phyloP scores from a whole-genome alignment of 2,888 invertebrate genomes.

The Subacronicta megacephala region DNA sequence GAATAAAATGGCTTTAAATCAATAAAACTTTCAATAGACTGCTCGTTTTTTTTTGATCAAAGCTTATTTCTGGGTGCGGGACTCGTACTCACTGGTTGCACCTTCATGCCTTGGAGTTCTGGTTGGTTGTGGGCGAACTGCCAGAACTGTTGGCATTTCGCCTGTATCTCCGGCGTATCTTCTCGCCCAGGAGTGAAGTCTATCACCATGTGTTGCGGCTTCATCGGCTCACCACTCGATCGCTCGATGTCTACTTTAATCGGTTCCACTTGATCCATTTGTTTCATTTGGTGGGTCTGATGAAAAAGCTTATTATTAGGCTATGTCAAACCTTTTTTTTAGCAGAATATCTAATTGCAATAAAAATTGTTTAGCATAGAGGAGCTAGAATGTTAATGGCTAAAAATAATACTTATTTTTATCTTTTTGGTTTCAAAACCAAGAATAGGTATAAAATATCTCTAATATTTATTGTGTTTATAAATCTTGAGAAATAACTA shows the following conservation, averaged over 20 bases:
- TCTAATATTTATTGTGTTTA: no score
- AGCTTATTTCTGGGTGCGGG: background rate
- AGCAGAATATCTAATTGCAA: no score
- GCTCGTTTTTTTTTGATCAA: no score
- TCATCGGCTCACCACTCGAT: constrained; percentile 16
- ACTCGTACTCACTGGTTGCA: constrained; percentile 18
- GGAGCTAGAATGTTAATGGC: no score
- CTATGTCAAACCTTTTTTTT: no score
- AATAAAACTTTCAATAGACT: no score
- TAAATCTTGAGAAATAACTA: no score
- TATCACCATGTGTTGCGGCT: constrained; percentile 24
- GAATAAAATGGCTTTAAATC: no score
- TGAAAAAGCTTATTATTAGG: background rate
- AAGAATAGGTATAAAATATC: no score
- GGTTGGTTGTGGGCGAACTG: constrained; percentile 7
- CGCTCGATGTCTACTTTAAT: background rate
- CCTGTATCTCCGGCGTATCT: constrained; percentile 21
- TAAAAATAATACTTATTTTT: no score
- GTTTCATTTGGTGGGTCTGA: constrained; percentile 11
- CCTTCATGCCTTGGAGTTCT: constrained; percentile 8
- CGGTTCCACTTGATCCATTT: background rate
- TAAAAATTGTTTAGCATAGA: no score
- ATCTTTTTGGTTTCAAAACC: no score
- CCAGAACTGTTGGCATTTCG: constrained; percentile 7
- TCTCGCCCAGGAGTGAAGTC: constrained; percentile 26